These are phyloP conservation scores for Leptoteleia sp. DNA, from an alignment of 1,140 invertebrate species.

Conservation along the genomic window DNA sequence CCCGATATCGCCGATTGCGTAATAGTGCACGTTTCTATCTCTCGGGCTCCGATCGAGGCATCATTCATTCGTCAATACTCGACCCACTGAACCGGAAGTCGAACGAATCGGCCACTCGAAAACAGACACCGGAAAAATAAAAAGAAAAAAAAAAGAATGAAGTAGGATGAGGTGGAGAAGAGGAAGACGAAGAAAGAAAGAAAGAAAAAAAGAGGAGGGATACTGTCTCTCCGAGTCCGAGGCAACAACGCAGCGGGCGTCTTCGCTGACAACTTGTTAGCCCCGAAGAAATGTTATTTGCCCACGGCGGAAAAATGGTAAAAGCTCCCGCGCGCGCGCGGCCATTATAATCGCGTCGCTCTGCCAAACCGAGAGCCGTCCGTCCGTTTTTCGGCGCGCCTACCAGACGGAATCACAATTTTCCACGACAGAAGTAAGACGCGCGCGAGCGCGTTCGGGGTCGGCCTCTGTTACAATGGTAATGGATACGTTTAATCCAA, in stretches of 20 bases:
- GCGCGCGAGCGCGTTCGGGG: no score
- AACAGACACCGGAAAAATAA: slow-evolving; percentile 70
- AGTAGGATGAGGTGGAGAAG: no score
- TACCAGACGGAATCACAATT: slow-evolving; percentile 52
- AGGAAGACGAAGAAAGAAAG: no score
- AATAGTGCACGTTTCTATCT: slow-evolving; percentile 51
- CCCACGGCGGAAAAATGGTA: slow-evolving; percentile 61
- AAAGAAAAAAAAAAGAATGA: no score
- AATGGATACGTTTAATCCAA: slow-evolving; percentile 79
- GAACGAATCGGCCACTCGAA: slow-evolving; percentile 68
- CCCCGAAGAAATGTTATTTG: slow-evolving; percentile 47
- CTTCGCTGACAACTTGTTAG: slow-evolving; percentile 61
- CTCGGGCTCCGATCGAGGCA: slow-evolving; percentile 31
- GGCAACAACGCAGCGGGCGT: slow-evolving; percentile 58
- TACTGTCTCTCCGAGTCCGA: slow-evolving; percentile 35
- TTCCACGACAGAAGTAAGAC: slow-evolving; percentile 38
- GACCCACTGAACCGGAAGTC: slow-evolving; percentile 70
- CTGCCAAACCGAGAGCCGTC: slow-evolving; percentile 30
- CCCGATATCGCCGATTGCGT: slow-evolving; percentile 52
- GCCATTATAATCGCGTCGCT: slow-evolving; percentile 41
- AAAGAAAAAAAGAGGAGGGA: no score
- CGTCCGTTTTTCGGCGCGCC: slow-evolving; percentile 12
- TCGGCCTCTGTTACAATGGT: slow-evolving; percentile 67
- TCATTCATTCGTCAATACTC: slow-evolving; percentile 45
- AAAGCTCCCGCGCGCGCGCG: slow-evolving; percentile 39